Percentiles rank a stretch among this genome's conserved stretches.
phyloP scores from a whole-genome alignment of 2,888 invertebrate species.

The Xiphydria camelus region DNA sequence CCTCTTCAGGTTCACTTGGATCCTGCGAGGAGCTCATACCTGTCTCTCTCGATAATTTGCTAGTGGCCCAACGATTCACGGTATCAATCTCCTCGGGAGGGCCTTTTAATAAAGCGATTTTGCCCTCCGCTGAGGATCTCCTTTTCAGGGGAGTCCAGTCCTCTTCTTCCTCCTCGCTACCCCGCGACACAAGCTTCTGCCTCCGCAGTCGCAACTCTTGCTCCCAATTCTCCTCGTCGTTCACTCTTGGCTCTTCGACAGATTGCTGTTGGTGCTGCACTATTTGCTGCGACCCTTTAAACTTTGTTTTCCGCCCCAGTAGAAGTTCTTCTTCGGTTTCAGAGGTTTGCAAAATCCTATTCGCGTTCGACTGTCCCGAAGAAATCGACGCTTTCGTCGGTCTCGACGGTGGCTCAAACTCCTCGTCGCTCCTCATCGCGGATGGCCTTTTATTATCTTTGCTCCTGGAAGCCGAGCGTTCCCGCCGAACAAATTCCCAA shows the following conservation, averaged over 20 bases:
- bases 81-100: constrained; percentile 39
- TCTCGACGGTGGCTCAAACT: constrained; percentile 33
- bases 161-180: constrained; percentile 30
- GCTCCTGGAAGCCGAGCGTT: constrained; percentile 32
- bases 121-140: constrained; percentile 53
- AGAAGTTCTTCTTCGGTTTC: constrained; percentile 43
- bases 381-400: constrained; percentile 25
- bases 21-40: constrained; percentile 47
- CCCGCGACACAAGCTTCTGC: constrained; percentile 28
- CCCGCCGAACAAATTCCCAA: constrained; percentile 35
- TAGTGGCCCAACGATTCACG: constrained; percentile 52
- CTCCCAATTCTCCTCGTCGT: constrained; percentile 53
- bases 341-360: no score
- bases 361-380: no score
- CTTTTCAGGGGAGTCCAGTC: constrained; percentile 39
- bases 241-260: constrained; percentile 34
- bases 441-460: constrained; percentile 25
- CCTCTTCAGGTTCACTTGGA: constrained; percentile 47
- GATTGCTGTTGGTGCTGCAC: constrained; percentile 20
- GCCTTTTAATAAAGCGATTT: constrained; percentile 48
- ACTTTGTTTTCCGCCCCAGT: neutral
- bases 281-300: constrained; percentile 13
- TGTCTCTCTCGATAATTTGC: constrained; percentile 38
- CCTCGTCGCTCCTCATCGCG: constrained; percentile 23
- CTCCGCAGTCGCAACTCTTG: constrained; percentile 42